phyloP scores from a whole-genome alignment of 2,888 invertebrate genomes.

The Tridacna gigas region DNA sequence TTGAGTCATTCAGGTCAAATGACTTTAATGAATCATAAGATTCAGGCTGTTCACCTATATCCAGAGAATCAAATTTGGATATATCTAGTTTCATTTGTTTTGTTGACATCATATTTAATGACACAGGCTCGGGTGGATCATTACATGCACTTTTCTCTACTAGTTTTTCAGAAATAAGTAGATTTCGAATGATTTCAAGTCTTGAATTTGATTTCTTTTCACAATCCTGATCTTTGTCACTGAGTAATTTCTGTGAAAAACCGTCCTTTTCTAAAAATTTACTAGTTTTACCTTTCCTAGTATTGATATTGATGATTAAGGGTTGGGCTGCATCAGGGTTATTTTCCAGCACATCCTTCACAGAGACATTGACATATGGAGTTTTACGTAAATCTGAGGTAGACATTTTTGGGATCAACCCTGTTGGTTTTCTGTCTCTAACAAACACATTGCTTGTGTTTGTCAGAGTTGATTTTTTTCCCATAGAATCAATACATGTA shows the following conservation, averaged over 20 bases:
- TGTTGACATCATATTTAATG: conserved; percentile 19
- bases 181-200: conserved; percentile 35
- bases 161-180: conserved; percentile 18
- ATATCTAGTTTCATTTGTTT: conserved; percentile 34
- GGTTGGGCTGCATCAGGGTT: conserved; percentile 38
- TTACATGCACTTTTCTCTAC: conserved; percentile 11
- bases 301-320: conserved; percentile 55
- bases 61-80: conserved; percentile 28
- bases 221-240: not conserved
- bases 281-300: conserved; percentile 2
- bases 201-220: conserved; percentile 16
- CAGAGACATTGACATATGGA: conserved; percentile 49
- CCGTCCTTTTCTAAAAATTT: not conserved
- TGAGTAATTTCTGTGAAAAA: conserved; percentile 1
- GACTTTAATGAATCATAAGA: conserved; percentile 45
- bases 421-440: conserved; percentile 14
- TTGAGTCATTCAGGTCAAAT: conserved; percentile 36
- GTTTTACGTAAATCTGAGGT: conserved; percentile 44
- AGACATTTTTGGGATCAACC: conserved; percentile 28
- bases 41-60: conserved; percentile 15
- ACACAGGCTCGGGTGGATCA: conserved; percentile 31
- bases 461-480: not conserved
- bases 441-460: conserved; percentile 13
- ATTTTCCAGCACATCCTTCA: conserved; percentile 20
- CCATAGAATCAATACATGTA: conserved; percentile 21